Evolutionary conservation across 1,140 invertebrate species (phyloP).

Genomic region (Catajapyx aquilonaris): DNA sequence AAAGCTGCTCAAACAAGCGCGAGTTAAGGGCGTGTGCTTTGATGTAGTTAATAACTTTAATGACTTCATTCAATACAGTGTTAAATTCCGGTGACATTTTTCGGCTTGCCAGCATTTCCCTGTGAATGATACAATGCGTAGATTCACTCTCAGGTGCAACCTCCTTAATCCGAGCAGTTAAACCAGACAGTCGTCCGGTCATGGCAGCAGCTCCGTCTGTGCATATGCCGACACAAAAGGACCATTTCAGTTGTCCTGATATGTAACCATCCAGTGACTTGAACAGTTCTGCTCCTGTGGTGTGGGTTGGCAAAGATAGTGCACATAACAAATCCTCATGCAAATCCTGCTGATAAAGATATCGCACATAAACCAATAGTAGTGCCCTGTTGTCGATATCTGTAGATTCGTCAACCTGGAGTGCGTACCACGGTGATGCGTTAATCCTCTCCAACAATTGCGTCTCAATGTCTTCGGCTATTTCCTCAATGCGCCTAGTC

Average conservation of each 20-base stretch:
- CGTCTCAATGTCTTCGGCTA: slow-evolving; percentile 10
- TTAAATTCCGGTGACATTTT: slow-evolving; percentile 11
- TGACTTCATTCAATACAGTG: slow-evolving; percentile 8
- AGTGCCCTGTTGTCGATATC: slow-evolving; percentile 11
- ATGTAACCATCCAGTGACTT: slow-evolving; percentile 7
- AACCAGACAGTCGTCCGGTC: slow-evolving; percentile 11
- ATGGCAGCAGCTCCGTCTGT: slow-evolving; percentile 15
- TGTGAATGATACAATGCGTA: slow-evolving; percentile 14
- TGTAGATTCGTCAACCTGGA: slow-evolving; percentile 14
- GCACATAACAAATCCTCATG: slow-evolving; percentile 11
- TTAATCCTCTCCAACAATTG: slow-evolving; percentile 11
- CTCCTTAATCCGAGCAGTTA: slow-evolving; percentile 11
- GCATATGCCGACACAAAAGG: slow-evolving; percentile 12
- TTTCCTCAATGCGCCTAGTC: slow-evolving; percentile 10
- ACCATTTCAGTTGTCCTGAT: slow-evolving; percentile 8
- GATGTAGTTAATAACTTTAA: slow-evolving; percentile 14
- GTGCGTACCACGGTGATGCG: slow-evolving; percentile 9
- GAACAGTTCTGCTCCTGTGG: slow-evolving; percentile 9
- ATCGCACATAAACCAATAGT: slow-evolving; percentile 12
- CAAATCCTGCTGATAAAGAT: slow-evolving; percentile 9
- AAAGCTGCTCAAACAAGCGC: slow-evolving; percentile 10
- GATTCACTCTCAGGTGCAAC: slow-evolving; percentile 8
- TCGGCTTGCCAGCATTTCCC: slow-evolving; percentile 11
- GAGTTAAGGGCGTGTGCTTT: slow-evolving; percentile 12
- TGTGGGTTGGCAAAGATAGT: slow-evolving; percentile 8